Evolutionary conservation across 1,140 invertebrate species (phyloP).

Genomic region (Pachypeltis micranthus): DNA sequence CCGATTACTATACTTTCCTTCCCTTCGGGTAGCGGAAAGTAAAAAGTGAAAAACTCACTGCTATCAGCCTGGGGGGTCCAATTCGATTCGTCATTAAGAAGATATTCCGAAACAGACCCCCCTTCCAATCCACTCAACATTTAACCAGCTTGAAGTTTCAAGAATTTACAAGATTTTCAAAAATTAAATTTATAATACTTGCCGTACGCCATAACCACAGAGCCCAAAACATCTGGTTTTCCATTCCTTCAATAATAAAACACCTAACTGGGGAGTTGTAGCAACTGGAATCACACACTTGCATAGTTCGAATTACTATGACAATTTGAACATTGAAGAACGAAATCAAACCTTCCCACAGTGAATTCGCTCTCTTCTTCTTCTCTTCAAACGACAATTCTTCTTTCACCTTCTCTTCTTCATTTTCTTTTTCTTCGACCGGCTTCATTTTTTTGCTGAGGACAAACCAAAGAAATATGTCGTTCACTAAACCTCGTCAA

Average conservation of each 20-base stretch:
- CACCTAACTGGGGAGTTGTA: no score
- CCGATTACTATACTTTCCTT: no score
- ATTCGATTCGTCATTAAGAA: no score
- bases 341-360: slow-evolving; percentile 27
- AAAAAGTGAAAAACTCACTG: no score
- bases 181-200: background rate
- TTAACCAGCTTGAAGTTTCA: no score
- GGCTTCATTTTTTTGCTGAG: slow-evolving; percentile 19
- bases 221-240: background rate
- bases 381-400: slow-evolving; percentile 24
- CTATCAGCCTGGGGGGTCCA: no score
- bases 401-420: slow-evolving; percentile 18
- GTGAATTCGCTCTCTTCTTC: slow-evolving; percentile 26
- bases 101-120: no score
- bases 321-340: background rate
- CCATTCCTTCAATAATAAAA: no score
- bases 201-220: background rate
- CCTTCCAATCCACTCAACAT: no score
- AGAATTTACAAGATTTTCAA: background rate
- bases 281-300: background rate
- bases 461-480: slow-evolving; percentile 8
- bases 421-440: slow-evolving; percentile 17
- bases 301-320: background rate
- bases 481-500: background rate
- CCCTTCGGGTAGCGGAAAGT: no score